A percentile compares a stretch with the other conserved stretches of the same genome.
Conservation (phyloP, 2,113 vertebrate species). For the Crotophaga sulcirostris region DNA sequence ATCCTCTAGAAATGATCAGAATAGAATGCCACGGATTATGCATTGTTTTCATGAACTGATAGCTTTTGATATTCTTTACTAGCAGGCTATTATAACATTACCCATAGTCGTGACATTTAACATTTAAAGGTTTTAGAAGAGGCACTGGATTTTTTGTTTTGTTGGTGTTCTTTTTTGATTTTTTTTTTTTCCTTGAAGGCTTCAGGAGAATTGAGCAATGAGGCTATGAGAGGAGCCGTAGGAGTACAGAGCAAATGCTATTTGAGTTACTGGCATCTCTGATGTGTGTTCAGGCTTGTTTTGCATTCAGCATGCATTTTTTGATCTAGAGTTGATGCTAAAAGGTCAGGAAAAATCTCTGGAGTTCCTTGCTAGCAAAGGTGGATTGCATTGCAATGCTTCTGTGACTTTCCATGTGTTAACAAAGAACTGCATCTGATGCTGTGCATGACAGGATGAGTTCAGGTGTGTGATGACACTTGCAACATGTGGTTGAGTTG, state of each 20-base stretch:
- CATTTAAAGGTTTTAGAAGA: background rate
- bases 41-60: background rate
- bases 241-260: background rate
- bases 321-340: background rate
- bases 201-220: background rate
- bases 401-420: too few relatives aligned
- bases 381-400: background rate
- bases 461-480: background rate
- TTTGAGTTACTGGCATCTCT: background rate
- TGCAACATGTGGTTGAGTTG: background rate
- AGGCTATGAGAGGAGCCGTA: background rate
- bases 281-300: background rate
- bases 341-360: background rate
- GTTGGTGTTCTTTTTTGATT: too few relatives aligned
- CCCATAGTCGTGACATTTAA: background rate
- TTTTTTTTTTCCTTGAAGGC: background rate
- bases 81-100: background rate
- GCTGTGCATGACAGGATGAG: background rate
- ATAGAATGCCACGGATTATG: background rate
- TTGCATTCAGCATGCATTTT: background rate
- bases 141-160: too few relatives aligned
- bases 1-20: background rate
- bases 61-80: background rate
- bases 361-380: background rate
- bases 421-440: background rate